Base-by-base conservation (phyloP, 2,888 invertebrate genomes). In the Phragmatobia fuliginosa region DNA sequence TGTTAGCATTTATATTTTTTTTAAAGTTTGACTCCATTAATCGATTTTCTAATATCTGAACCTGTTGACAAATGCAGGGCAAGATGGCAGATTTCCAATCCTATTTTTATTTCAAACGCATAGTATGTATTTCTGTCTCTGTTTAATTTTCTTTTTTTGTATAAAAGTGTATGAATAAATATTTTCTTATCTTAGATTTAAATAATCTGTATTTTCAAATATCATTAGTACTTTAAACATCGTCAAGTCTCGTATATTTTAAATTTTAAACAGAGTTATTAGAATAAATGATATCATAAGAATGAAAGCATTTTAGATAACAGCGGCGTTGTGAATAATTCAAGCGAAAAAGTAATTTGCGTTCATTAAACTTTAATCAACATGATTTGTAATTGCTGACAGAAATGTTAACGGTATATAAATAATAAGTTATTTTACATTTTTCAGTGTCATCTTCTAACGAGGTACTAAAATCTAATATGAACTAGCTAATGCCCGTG, bases 281-380 rank as follows among this genome's bases (percentile, higher is more conserved):
- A 49, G 32, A n/a, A 28, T 32, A 49, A 49, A 63, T 11, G 45
- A 49, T 41, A 32, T 45, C 32, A 49, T 63, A 32, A 63, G 45
- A 63, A 49, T 16, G 32, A 49, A 63, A 31, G 32, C 45, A 49
- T 49, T 63, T 63, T 36, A 49, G 71, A 78, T 68, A 66, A 63
- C 28, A 56, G 56, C 56, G 56, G 2, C 66, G 71, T 49, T 65
- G 49, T 67, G 62, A 73, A 33, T 41, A 38, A 67, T 38, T 61
- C 31, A 63, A 49, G 63, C 32, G 63, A 49, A 63, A 45, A 49
- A 63, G 63, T 49, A 31, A 63, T 63, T 63, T 49, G 45, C 32
- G 32, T 63, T 49, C 49, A 63, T 63, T 63, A 63, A 63, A 49
- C 32, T 49, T 63, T 49, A 49, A 63, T 49, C 49, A 45, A 63